Conservation (phyloP, 2,797 vertebrate species). For the Limosa lapponica region DNA sequence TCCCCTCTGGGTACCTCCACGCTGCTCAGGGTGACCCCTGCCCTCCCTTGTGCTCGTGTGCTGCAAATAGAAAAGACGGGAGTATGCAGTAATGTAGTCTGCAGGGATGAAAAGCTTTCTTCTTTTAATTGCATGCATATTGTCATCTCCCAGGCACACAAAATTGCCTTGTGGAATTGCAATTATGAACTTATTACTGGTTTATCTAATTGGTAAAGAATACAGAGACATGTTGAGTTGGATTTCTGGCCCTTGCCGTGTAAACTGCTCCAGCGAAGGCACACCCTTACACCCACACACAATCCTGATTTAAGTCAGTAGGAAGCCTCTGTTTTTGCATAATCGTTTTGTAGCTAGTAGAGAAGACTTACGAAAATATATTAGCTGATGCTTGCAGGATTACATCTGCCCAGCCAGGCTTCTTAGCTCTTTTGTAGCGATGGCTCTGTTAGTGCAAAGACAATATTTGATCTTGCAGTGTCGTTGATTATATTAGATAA, state of each 20-base stretch:
- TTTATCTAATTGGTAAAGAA: conserved; percentile 60
- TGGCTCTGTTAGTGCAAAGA: neutral
- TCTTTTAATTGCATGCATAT: conserved; percentile 20
- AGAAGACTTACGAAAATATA: conserved; percentile 19
- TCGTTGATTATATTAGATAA: neutral
- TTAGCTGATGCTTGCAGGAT: neutral
- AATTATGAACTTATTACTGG: conserved; percentile 48
- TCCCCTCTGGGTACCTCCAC: neutral
- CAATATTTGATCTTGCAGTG: conserved; percentile 14
- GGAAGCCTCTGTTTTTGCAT: conserved; percentile 60
- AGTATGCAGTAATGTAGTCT: neutral
- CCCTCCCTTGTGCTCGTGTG: neutral
- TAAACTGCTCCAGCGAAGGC: conserved; percentile 55
- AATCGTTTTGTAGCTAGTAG: conserved; percentile 12
- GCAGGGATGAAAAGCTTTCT: conserved; percentile 31
- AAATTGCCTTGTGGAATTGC: conserved; percentile 54
- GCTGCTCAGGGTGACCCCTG: neutral
- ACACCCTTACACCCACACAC: conserved; percentile 62
- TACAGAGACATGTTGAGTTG: conserved; percentile 38
- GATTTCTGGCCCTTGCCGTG: conserved; percentile 29
- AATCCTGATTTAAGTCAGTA: conserved; percentile 32
- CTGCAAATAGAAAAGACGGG: neutral
- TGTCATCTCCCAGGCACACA: conserved; percentile 42
- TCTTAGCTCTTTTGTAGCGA: neutral
- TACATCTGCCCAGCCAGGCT: neutral